Base-by-base conservation (phyloP, 2,113 vertebrate genomes). In the Forbesichthys agassizii region DNA sequence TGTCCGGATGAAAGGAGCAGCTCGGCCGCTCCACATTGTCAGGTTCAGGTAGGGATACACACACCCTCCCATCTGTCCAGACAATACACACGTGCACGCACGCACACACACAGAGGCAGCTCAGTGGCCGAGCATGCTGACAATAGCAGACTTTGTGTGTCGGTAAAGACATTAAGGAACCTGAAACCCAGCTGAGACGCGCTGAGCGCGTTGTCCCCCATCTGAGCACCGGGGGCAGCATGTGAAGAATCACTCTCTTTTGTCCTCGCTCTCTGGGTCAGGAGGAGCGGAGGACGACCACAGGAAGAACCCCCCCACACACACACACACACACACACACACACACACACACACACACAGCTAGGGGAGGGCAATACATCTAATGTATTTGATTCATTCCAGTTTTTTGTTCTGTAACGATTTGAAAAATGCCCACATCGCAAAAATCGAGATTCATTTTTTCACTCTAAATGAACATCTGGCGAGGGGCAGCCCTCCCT, bases 11-110 rank as follows among this genome's bases (percentile, higher is more conserved):
- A 91, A 90, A 88, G 85, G 75, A 64, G 59, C 82, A 81, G 77
- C 74, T 87, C 80, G 86, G 83, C 86, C 74, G 71, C 83, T 79
- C 67, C 71, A 81, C 75, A 87, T 89, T 89, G 87, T 90, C 69
- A 67, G 70, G 78, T 85, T 77, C 73, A 71, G 81, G 77, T 78
- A 54, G 62, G 81, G 80, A 86, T 81, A 78, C 69, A 46, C 75
- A 76, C 71, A 87, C 72, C 83, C 75, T 79, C 89, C 84, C 86
- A 86, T 81, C 78, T 51, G 68, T 47, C 69, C 69, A 80, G 79
- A 91, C 85, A 90, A 89, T 84, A 69, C 71, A 69, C 63, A 64
- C 59, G 84, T 68, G 80, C 77, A 84, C 47, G 84, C 36, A 18
- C 84, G 82, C 13, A 46, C 84, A 86, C 27, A 27, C 27, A 27